Evolutionary conservation across 2,888 invertebrate genomes (phyloP).

Genomic region (Microctonus hyperodae): DNA sequence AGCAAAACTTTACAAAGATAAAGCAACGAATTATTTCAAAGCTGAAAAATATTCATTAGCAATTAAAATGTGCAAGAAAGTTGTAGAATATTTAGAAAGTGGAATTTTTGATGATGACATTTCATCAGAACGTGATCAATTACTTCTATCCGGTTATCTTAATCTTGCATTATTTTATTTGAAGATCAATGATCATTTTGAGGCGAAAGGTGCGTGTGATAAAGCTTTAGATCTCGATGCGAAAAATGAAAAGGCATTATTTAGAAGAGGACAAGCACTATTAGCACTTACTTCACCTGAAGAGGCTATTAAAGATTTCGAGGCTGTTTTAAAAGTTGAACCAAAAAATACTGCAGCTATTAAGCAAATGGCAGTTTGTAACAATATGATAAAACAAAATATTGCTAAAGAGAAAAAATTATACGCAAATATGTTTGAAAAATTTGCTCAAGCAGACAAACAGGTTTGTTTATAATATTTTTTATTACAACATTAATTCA

Average conservation of each 20-base stretch:
- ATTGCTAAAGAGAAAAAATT: constrained; percentile 83
- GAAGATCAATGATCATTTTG: constrained; percentile 74
- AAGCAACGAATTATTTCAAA: constrained; percentile 91
- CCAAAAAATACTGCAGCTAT: constrained; percentile 89
- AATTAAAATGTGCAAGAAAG: constrained; percentile 85
- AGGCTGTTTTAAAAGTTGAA: constrained; percentile 77
- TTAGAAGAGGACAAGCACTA: constrained; percentile 84
- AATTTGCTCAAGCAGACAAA: constrained; percentile 82
- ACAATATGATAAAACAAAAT: constrained; percentile 76
- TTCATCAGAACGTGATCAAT: constrained; percentile 65
- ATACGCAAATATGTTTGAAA: constrained; percentile 95
- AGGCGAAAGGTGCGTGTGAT: constrained; percentile 78
- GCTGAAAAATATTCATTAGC: constrained; percentile 79
- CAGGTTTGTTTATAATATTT: constrained; percentile 61
- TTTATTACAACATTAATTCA: constrained; percentile 21
- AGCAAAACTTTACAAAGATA: constrained; percentile 84
- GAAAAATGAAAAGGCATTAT: constrained; percentile 87
- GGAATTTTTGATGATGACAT: constrained; percentile 61
- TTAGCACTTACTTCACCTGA: constrained; percentile 79
- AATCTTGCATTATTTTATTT: constrained; percentile 86
- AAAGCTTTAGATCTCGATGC: constrained; percentile 79
- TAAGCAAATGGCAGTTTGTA: constrained; percentile 77
- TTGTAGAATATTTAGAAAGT: constrained; percentile 70
- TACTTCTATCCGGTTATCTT: constrained; percentile 76
- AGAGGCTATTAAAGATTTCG: constrained; percentile 79